Percentiles rank a stretch among this genome's conserved stretches.
These are phyloP conservation scores for Craseonycteris thonglongyai DNA, from an alignment of 2,113 vertebrate genomes.

Conservation along the genomic window DNA sequence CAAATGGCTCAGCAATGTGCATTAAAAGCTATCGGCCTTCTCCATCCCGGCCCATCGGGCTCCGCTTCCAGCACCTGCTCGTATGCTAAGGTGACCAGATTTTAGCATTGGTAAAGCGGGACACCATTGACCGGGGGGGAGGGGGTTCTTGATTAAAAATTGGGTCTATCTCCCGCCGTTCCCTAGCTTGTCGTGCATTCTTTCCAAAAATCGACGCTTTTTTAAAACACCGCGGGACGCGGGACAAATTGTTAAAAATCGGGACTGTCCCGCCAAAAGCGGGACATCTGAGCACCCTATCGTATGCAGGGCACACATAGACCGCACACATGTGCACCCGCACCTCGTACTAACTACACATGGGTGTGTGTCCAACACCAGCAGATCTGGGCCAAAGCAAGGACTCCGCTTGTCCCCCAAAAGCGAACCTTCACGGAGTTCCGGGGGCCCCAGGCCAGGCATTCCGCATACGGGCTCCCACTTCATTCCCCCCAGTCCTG, in stretches of 20 bases:
- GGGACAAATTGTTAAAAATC: too few species aligned
- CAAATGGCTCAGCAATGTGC: not conserved
- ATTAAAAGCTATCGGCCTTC: not conserved
- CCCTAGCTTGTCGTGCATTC: too few species aligned
- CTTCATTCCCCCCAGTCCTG: not conserved
- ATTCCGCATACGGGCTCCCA: not conserved
- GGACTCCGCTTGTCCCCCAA: not conserved
- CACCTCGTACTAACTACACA: not conserved
- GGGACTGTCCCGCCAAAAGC: too few species aligned
- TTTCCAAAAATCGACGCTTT: too few species aligned
- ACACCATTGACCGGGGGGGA: too few species aligned
- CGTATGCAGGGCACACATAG: accelerated
- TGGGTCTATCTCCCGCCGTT: too few species aligned
- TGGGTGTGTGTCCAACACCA: not conserved
- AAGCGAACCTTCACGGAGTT: not conserved
- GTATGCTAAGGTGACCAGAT: too few species aligned
- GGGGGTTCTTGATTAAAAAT: too few species aligned
- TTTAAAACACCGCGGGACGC: too few species aligned
- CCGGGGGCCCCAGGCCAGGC: accelerated
- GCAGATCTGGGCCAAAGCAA: not conserved
- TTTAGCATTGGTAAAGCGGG: too few species aligned
- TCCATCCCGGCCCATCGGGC: not conserved
- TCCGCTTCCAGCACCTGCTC: not conserved
- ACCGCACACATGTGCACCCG: not conserved
- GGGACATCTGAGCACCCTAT: too few species aligned